These are phyloP conservation scores for Salpingus planirostris DNA, from an alignment of 2,888 invertebrate species.

Conservation along the genomic window DNA sequence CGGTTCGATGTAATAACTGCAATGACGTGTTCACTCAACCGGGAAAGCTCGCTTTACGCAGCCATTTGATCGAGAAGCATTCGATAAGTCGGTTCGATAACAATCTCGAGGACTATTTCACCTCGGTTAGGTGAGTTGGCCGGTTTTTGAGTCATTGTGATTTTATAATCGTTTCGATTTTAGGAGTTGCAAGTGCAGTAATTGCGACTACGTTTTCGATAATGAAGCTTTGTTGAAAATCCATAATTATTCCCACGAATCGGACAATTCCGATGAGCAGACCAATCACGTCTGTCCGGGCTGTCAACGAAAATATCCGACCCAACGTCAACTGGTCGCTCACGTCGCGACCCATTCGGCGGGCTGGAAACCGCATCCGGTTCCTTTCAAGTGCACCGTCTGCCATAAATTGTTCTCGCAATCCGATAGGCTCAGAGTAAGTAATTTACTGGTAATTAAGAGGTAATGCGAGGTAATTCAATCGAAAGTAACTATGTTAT, in stretches of 20 bases:
- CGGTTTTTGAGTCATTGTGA: constrained; percentile 1
- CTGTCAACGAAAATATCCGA: constrained; percentile 31
- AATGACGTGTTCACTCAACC: constrained; percentile 28
- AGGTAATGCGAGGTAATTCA: too few species aligned
- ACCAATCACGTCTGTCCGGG: constrained; percentile 29
- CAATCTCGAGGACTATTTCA: constrained; percentile 30
- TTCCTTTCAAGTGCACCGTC: constrained; percentile 50
- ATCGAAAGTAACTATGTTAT: too few species aligned
- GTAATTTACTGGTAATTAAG: too few species aligned
- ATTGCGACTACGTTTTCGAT: constrained; percentile 24
- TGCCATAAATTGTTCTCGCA: constrained; percentile 59
- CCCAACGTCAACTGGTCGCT: constrained; percentile 27
- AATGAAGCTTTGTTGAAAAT: constrained; percentile 29
- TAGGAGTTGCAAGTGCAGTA: constrained; percentile 28
- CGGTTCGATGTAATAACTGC: constrained; percentile 33
- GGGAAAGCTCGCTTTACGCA: constrained; percentile 25
- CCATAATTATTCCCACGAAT: constrained; percentile 29
- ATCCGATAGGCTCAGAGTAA: constrained; percentile 49
- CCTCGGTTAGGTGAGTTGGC: constrained; percentile 25
- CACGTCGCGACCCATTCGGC: constrained; percentile 26
- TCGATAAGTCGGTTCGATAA: constrained; percentile 18
- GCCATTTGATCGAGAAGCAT: constrained; percentile 30
- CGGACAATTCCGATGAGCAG: constrained; percentile 26
- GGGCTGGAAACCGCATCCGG: constrained; percentile 14
- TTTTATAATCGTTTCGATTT: constrained; percentile 7